phyloP scores from a whole-genome alignment of 1,140 invertebrate species.

The Palaemon carinicauda region DNA sequence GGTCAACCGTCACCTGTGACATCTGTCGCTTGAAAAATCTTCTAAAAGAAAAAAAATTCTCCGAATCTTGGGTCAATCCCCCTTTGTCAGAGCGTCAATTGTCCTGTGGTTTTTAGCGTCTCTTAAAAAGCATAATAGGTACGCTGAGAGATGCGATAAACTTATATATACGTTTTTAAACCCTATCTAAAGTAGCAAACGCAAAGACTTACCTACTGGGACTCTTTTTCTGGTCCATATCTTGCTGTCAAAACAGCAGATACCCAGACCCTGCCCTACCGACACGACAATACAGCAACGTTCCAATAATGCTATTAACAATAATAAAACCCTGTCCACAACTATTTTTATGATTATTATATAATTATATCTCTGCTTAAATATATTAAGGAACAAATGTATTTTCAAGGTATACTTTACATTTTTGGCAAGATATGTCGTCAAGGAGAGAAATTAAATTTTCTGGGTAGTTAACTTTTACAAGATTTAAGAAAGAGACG shows the following conservation, averaged over 20 bases:
- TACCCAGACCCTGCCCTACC: not conserved
- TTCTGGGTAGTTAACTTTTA: too few relatives aligned
- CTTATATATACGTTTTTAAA: too few relatives aligned
- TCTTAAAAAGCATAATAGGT: too few relatives aligned
- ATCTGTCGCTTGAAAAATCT: too few relatives aligned
- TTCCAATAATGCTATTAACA: not conserved
- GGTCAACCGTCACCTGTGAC: too few relatives aligned
- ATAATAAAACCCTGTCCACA: not conserved
- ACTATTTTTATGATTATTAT: not conserved
- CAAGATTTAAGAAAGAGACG: too few relatives aligned
- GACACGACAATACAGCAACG: not conserved
- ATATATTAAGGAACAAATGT: not conserved
- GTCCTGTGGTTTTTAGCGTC: not conserved
- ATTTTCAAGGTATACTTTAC: too few relatives aligned
- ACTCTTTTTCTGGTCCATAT: slow-evolving; percentile 44
- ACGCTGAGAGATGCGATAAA: too few relatives aligned
- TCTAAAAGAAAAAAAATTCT: not conserved
- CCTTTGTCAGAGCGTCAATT: slow-evolving; percentile 10
- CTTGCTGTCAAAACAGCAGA: slow-evolving; percentile 26
- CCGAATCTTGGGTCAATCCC: slow-evolving; percentile 14
- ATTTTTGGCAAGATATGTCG: too few relatives aligned
- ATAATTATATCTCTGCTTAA: not conserved
- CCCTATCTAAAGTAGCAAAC: too few relatives aligned
- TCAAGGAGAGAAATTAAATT: too few relatives aligned
- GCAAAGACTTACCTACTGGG: slow-evolving; percentile 12